Evolutionary conservation across 2,888 invertebrate genomes (phyloP).

Genomic region (Scelioninae gen. 2): DNA sequence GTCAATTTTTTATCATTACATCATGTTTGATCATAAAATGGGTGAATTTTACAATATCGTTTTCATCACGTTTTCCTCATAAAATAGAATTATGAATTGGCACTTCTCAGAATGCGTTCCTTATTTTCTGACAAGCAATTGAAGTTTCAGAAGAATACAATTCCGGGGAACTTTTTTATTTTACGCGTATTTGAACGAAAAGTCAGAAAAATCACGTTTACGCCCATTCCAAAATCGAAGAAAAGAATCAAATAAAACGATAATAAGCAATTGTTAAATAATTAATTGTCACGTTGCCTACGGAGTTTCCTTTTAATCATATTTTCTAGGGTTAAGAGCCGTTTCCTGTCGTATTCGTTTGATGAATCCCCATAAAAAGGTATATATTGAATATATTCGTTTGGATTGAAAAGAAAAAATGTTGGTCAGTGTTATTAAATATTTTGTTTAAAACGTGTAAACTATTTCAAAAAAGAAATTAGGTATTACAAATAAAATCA

Average conservation of each 20-base stretch:
- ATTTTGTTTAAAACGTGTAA: too few relatives aligned
- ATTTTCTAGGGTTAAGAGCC: constrained; percentile 1
- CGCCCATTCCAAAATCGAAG: background rate
- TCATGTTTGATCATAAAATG: background rate
- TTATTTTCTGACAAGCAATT: background rate
- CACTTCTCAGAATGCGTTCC: constrained; percentile 21
- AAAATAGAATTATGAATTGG: constrained; percentile 25
- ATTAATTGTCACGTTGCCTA: constrained; percentile 20
- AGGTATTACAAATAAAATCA: too few relatives aligned
- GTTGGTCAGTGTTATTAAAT: too few relatives aligned
- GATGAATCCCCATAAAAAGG: too few relatives aligned
- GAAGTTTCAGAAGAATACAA: background rate
- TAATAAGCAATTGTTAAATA: constrained; percentile 16
- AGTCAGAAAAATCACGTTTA: constrained; percentile 33
- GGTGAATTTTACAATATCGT: background rate
- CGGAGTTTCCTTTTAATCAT: background rate
- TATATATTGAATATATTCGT: too few relatives aligned
- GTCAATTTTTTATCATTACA: too few relatives aligned
- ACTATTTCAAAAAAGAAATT: too few relatives aligned
- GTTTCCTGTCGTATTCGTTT: too few relatives aligned
- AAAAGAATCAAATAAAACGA: constrained; percentile 5
- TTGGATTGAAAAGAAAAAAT: too few relatives aligned
- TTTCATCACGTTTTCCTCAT: constrained; percentile 40
- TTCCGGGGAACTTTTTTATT: background rate
- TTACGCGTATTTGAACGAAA: background rate